Evolutionary conservation across 2,113 vertebrate species (phyloP).

Genomic region (Saiga tatarica): DNA sequence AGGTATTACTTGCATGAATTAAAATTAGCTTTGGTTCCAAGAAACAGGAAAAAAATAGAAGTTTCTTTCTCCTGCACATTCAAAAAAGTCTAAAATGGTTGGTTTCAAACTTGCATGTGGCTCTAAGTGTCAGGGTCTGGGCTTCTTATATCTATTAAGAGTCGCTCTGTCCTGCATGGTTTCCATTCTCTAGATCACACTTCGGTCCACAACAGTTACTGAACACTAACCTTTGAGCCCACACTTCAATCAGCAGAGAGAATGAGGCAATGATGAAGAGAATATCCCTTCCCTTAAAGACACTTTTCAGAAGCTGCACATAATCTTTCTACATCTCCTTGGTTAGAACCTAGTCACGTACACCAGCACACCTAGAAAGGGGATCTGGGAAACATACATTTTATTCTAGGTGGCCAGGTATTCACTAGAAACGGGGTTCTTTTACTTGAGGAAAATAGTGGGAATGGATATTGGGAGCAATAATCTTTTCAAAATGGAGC

Average conservation of each 20-base stretch:
- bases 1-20: neutral
- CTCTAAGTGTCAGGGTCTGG: neutral
- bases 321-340: neutral
- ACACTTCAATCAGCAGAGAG: neutral
- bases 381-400: neutral
- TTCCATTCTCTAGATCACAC: neutral
- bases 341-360: neutral
- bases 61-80: neutral
- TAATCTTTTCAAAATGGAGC: neutral
- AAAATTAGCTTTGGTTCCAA: slow-evolving; percentile 32
- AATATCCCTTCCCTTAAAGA: neutral
- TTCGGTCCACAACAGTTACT: neutral
- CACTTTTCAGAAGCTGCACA: neutral
- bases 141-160: neutral
- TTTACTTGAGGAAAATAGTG: neutral
- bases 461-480: neutral
- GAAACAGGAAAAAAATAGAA: neutral
- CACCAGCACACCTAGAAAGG: neutral
- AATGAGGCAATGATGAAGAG: neutral
- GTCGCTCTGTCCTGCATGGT: rapidly evolving
- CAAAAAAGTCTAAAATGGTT: neutral
- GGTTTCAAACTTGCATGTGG: neutral
- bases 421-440: neutral
- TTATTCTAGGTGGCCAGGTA: neutral
- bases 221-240: neutral